Evolutionary conservation across 2,888 invertebrate species (phyloP).

Genomic region (Thereva unica): DNA sequence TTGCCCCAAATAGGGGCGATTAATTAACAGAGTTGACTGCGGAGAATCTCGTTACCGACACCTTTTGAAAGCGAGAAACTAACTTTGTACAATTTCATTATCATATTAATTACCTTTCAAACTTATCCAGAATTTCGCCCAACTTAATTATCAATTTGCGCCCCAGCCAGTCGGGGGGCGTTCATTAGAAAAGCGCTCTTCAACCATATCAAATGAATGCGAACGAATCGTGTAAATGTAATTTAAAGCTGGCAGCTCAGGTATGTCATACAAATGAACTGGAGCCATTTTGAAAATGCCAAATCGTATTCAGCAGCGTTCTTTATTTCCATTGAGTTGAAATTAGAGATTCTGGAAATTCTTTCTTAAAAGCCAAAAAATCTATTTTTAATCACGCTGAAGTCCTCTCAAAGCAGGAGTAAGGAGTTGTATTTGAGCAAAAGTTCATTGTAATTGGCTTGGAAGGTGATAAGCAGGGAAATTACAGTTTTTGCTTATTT

Average conservation of each 20-base stretch:
- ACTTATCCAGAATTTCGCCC: slow-evolving; percentile 28
- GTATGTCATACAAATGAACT: slow-evolving; percentile 13
- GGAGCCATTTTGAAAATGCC: too few species aligned
- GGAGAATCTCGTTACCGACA: slow-evolving; percentile 39
- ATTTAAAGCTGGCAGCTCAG: slow-evolving; percentile 8
- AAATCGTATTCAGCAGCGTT: too few species aligned
- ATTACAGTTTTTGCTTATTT: too few species aligned
- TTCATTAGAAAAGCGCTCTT: slow-evolving; percentile 29
- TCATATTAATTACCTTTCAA: slow-evolving; percentile 34
- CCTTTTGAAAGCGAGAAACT: slow-evolving; percentile 36
- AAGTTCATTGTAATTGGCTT: too few species aligned
- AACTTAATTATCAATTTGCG: slow-evolving; percentile 35
- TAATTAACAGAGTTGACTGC: slow-evolving; percentile 36
- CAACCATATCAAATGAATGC: slow-evolving; percentile 23
- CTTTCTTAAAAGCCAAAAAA: too few species aligned
- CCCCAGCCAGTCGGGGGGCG: slow-evolving; percentile 6
- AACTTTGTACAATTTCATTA: slow-evolving; percentile 34
- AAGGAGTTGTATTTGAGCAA: too few species aligned
- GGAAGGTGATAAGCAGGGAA: too few species aligned
- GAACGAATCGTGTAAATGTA: slow-evolving; percentile 30
- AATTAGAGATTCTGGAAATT: too few species aligned
- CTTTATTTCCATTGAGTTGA: too few species aligned
- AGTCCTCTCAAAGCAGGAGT: too few species aligned
- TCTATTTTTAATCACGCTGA: too few species aligned
- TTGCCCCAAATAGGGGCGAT: slow-evolving; percentile 37